A percentile compares a stretch with the other conserved stretches of the same genome.
Conservation (phyloP, 92 coral and sea anemone genomes). For the Hydrozoanthus gracilis region DNA sequence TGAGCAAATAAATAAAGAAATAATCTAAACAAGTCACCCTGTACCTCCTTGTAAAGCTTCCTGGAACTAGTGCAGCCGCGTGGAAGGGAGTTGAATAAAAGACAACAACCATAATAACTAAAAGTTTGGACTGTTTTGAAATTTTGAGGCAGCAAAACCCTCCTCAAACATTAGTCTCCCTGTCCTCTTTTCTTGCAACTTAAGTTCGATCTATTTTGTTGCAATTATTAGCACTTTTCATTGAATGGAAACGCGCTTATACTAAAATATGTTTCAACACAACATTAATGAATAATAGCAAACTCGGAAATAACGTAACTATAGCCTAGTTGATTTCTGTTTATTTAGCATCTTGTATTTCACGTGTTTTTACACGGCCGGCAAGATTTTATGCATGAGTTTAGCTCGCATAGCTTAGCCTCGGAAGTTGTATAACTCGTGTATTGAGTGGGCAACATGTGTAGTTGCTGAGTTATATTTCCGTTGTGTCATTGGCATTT, state of each 20-base stretch:
- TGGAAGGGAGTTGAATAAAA: conserved; percentile 35
- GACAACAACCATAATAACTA: conserved; percentile 27
- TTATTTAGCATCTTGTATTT: conserved; percentile 6
- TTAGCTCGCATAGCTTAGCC: conserved; percentile 23
- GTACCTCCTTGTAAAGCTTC: conserved; percentile 26
- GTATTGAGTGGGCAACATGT: conserved; percentile 15
- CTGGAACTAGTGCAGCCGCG: conserved; percentile 34
- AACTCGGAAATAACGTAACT: conserved; percentile 24
- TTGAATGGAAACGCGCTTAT: conserved; percentile 34
- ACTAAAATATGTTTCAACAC: conserved; percentile 14
- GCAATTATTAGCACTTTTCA: conserved; percentile 22
- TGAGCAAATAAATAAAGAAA: conserved; percentile 19
- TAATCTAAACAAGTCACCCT: conserved; percentile 28
- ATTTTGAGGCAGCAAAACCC: conserved; percentile 17
- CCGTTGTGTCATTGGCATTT: conserved; percentile 13
- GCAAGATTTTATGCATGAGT: conserved; percentile 2
- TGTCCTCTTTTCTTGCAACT: conserved; percentile 32
- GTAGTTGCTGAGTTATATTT: conserved; percentile 21
- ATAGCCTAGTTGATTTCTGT: too few species aligned
- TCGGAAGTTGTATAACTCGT: conserved; percentile 21
- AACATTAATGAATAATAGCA: conserved; percentile 22
- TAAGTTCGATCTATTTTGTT: conserved; percentile 12
- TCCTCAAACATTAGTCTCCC: conserved; percentile 33
- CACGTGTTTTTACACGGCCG: conserved; percentile 10
- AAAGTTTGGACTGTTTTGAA: conserved; percentile 25